Evolutionary conservation across 2,113 vertebrate species (phyloP).

Genomic region (Gallinago paraguaiae): DNA sequence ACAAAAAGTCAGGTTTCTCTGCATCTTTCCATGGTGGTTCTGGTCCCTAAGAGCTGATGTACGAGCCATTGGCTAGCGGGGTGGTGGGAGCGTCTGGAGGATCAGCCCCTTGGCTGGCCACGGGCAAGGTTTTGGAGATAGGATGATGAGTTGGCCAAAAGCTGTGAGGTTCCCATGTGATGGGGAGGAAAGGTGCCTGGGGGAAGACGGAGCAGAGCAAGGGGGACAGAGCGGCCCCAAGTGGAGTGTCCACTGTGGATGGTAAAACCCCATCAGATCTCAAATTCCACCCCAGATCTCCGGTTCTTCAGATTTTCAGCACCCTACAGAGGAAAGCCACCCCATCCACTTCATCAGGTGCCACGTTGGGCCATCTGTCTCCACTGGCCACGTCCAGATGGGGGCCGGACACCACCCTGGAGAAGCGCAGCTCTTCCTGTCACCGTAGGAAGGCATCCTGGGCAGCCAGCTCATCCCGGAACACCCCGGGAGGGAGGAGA

Average conservation of each 20-base stretch:
- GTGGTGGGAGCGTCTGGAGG: accelerated
- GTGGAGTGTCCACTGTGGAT: background rate
- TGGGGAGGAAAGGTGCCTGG: background rate
- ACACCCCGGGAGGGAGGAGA: accelerated
- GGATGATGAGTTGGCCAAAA: background rate
- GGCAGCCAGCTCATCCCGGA: background rate
- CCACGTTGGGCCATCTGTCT: background rate
- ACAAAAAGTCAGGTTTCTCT: background rate
- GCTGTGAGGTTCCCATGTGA: background rate
- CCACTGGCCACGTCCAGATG: background rate
- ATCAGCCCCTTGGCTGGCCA: background rate
- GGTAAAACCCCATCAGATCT: background rate
- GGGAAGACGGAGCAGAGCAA: background rate
- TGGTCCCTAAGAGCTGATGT: background rate
- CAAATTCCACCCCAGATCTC: background rate
- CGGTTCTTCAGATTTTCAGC: background rate
- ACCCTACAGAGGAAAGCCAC: background rate
- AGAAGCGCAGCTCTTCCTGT: background rate
- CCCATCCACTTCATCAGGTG: background rate
- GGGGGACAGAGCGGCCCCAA: background rate
- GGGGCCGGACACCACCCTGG: accelerated
- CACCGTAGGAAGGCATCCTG: accelerated
- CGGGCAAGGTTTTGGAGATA: background rate
- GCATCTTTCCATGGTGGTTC: background rate
- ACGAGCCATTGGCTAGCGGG: accelerated